Conservation (phyloP, 1,140 invertebrate species). For the Macrobrachium rosenbergii region DNA sequence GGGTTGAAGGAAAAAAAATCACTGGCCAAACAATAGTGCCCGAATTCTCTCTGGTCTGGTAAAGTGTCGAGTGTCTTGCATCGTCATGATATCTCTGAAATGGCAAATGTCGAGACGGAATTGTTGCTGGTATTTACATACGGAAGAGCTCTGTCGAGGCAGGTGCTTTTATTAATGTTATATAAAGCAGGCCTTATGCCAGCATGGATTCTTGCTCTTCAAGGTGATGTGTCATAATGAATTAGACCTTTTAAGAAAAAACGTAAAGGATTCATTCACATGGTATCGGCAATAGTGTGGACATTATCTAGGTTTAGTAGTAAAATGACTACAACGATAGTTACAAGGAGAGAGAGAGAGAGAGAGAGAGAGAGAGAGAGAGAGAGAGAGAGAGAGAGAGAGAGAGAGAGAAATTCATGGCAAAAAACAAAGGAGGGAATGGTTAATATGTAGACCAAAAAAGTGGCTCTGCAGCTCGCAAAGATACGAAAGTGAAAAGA, state of each 20-base stretch:
- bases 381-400: conserved; percentile 5
- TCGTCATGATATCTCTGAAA: conserved; percentile 23
- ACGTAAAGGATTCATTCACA: too few relatives aligned
- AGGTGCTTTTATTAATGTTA: neutral
- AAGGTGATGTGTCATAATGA: too few relatives aligned
- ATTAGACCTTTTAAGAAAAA: too few relatives aligned
- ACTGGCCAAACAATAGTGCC: neutral
- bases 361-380: neutral
- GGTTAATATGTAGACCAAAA: conserved; percentile 9
- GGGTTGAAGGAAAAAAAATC: neutral
- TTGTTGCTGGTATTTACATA: too few relatives aligned
- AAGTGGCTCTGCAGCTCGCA: conserved; percentile 1
- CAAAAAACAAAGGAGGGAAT: neutral
- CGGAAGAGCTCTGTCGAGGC: neutral
- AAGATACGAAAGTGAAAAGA: conserved; percentile 13
- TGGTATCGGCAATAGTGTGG: too few relatives aligned
- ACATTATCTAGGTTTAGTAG: too few relatives aligned
- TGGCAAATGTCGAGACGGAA: conserved; percentile 10
- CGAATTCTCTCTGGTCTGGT: conserved; percentile 22
- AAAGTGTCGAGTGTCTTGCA: neutral
- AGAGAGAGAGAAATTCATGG: neutral
- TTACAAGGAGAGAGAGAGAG: neutral
- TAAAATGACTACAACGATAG: too few relatives aligned
- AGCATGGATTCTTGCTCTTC: too few relatives aligned
- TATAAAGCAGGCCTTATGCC: too few relatives aligned